Evolutionary conservation across 2,888 invertebrate genomes (phyloP).

Genomic region (Caenorhabditis afra): DNA sequence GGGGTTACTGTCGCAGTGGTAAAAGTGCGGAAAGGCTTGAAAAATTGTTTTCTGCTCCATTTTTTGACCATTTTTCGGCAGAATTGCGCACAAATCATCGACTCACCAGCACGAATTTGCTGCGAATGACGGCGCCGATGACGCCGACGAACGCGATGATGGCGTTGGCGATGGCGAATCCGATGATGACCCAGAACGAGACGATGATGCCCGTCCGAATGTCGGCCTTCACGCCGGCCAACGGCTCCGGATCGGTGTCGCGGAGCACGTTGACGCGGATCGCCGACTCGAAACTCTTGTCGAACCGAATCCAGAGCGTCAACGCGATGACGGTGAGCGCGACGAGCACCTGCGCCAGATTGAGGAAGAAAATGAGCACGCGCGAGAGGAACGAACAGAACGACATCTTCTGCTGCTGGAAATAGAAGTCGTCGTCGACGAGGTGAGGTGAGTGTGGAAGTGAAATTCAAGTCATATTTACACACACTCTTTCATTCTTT

Average conservation of each 20-base stretch:
- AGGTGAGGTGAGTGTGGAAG: constrained; percentile 1
- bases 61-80: neutral
- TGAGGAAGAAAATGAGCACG: constrained; percentile 52
- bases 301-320: constrained; percentile 74
- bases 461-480: constrained; percentile 41
- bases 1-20: too few species aligned
- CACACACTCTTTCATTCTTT: constrained; percentile 25
- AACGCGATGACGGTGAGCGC: constrained; percentile 71
- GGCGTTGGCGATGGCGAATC: constrained; percentile 70
- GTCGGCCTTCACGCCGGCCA: constrained; percentile 63
- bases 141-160: constrained; percentile 73
- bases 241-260: constrained; percentile 61
- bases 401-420: constrained; percentile 43
- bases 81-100: too few species aligned
- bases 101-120: constrained; percentile 23
- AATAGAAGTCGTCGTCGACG: too few species aligned
- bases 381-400: constrained; percentile 53
- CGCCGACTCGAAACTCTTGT: constrained; percentile 71
- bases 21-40: too few species aligned
- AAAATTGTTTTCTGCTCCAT: too few species aligned
- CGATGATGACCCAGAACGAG: constrained; percentile 75
- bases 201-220: constrained; percentile 70
- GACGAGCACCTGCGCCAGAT: constrained; percentile 65
- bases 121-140: constrained; percentile 45
- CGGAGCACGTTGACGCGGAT: constrained; percentile 64